These are phyloP conservation scores for Vesta saturnalis DNA, from an alignment of 2,888 invertebrate species.

Conservation along the genomic window DNA sequence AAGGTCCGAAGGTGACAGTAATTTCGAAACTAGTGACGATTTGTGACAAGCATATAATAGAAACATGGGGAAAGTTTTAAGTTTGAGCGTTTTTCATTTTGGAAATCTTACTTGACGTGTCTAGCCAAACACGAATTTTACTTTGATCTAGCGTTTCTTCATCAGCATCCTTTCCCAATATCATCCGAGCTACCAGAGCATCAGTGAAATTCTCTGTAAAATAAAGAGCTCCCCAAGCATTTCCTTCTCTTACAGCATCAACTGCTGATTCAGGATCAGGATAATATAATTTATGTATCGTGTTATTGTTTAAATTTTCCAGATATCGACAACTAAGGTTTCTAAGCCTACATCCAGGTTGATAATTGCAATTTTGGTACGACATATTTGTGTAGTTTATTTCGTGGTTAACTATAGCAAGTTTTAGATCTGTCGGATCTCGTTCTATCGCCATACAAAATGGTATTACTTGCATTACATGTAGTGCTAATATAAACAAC, in stretches of 20 bases:
- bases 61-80: too few relatives aligned
- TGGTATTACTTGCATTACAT: conserved; percentile 84
- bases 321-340: conserved; percentile 84
- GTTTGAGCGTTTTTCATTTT: too few relatives aligned
- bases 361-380: conserved; percentile 62
- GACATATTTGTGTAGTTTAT: conserved; percentile 58
- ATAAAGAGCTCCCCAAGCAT: conserved; percentile 89
- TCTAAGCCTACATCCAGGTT: conserved; percentile 74
- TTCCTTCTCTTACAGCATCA: conserved; percentile 77
- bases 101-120: conserved; percentile 85
- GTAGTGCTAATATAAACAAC: conserved; percentile 85
- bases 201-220: conserved; percentile 92
- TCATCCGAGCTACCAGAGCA: conserved; percentile 83
- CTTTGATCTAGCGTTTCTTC: conserved; percentile 88
- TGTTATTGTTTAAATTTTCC: conserved; percentile 75
- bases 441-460: conserved; percentile 90
- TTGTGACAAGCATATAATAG: too few relatives aligned
- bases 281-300: conserved; percentile 78
- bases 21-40: too few relatives aligned
- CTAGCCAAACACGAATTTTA: conserved; percentile 89
- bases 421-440: conserved; percentile 72
- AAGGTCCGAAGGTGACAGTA: too few relatives aligned
- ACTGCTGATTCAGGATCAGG: conserved; percentile 72
- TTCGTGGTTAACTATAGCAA: conserved; percentile 72
- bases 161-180: conserved; percentile 82